These are phyloP conservation scores for Ptyas mucosa DNA, from an alignment of 2,113 vertebrate species.

Conservation along the genomic window DNA sequence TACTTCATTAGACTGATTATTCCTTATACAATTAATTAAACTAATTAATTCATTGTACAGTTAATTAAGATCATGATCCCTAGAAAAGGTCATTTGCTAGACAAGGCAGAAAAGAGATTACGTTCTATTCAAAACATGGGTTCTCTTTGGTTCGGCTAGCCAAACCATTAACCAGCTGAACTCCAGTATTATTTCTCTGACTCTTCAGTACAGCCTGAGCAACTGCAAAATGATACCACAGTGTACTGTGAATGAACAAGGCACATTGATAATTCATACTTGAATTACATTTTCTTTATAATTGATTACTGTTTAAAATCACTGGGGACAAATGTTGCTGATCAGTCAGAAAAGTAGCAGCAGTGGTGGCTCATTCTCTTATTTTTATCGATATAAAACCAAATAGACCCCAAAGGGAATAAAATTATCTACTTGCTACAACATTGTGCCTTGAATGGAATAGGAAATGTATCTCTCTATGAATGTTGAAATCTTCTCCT, in stretches of 20 bases:
- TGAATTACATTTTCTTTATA: not conserved
- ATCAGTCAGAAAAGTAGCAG: not conserved
- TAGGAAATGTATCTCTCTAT: not conserved
- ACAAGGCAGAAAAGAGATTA: not conserved
- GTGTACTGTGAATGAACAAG: not conserved
- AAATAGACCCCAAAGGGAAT: slow-evolving; percentile 27
- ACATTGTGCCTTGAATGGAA: not conserved
- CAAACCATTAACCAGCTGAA: not conserved
- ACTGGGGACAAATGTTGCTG: not conserved
- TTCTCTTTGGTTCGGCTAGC: not conserved
- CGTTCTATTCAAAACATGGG: not conserved
- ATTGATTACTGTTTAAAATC: not conserved
- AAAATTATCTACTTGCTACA: not conserved
- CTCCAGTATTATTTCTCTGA: not conserved
- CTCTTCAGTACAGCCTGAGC: not conserved
- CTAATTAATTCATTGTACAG: not conserved
- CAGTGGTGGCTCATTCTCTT: not conserved
- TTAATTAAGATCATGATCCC: not conserved
- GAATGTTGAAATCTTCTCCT: slow-evolving; percentile 10
- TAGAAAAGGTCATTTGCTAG: not conserved
- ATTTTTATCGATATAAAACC: slow-evolving; percentile 8
- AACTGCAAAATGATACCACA: not conserved
- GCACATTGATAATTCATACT: not conserved
- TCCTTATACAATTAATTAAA: not conserved
- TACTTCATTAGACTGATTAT: not conserved